Evolutionary conservation across 1,140 invertebrate genomes (phyloP).

Genomic region (Heliconius hewitsoni): DNA sequence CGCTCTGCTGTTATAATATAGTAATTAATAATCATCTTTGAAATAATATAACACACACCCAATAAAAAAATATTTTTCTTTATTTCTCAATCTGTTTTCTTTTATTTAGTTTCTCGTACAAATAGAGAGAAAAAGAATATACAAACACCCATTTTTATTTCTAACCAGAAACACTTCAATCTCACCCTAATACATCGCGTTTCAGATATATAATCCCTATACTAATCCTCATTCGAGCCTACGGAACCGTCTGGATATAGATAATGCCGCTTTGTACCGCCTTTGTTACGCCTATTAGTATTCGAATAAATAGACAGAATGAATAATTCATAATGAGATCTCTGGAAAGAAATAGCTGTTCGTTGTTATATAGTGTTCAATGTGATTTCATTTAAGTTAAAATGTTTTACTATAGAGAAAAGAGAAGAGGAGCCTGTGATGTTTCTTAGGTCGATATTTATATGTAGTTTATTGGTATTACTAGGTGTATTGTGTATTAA

Average conservation of each 20-base stretch:
- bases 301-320: conserved; percentile 15
- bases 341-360: not conserved
- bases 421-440: no score
- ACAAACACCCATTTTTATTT: conserved; percentile 10
- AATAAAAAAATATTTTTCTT: no score
- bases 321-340: conserved; percentile 8
- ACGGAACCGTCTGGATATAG: conserved; percentile 30
- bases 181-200: conserved; percentile 25
- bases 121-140: not conserved
- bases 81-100: no score
- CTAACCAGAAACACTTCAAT: conserved; percentile 22
- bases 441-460: no score
- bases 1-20: no score
- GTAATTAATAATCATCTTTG: no score
- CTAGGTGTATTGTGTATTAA: no score
- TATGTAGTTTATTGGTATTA: no score
- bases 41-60: no score
- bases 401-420: no score
- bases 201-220: conserved; percentile 31
- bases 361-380: not conserved
- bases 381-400: not conserved
- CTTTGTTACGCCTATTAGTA: conserved; percentile 26
- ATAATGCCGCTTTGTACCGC: conserved; percentile 21
- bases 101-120: no score
- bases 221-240: conserved; percentile 32